Evolutionary conservation across 2,113 vertebrate genomes (phyloP), one percentile per base, ranked within the genome.

Genomic region (Nibea coibor): DNA sequence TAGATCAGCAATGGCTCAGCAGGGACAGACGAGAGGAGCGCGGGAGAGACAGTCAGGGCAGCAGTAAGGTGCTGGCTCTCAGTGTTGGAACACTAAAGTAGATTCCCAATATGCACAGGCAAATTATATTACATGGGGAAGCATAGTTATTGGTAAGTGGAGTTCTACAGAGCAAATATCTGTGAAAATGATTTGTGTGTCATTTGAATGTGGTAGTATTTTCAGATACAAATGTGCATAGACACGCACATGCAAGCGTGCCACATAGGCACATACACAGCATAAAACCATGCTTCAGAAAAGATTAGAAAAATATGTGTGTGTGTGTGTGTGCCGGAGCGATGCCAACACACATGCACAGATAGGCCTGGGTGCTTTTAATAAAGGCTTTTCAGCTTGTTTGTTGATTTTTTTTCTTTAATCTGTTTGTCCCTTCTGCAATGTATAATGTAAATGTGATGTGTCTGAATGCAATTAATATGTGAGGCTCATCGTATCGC

Each of bases 1-100:
- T 82, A 84, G 81, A 90, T 92, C 92, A 87, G 87, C 83, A 78
- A 92, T 76, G 80, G 82, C 82, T 85, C 82, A 88, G 80, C 71
- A 26, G 70, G 81, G 79, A 84, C 47, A 3, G 42, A 71, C 51
- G 64, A 57, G 31, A 47, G 75, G 51, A 69, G 66, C 43, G 59
- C 14, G 4, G 79, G 82, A 78, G 83, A 85, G 22, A 53, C 69
- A 20, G 51, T 4, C 26, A 48, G 74, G 79, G 82, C 67, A 61
- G 68, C 28, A 62, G 35, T 17, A 15, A 69, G 45, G 56, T 26
- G 70, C 39, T 63, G 72, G 14, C 39, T 78, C 78, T 75, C 26
- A 73, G 54, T 19, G 16, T 39, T 45, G 16, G 11, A 51, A 35
- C 54, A 50, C 43, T 5, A 28, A 82, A 59, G 73, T 65, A 51